Base-by-base conservation (phyloP, 2,888 invertebrate species). In the Agrotis puta region DNA sequence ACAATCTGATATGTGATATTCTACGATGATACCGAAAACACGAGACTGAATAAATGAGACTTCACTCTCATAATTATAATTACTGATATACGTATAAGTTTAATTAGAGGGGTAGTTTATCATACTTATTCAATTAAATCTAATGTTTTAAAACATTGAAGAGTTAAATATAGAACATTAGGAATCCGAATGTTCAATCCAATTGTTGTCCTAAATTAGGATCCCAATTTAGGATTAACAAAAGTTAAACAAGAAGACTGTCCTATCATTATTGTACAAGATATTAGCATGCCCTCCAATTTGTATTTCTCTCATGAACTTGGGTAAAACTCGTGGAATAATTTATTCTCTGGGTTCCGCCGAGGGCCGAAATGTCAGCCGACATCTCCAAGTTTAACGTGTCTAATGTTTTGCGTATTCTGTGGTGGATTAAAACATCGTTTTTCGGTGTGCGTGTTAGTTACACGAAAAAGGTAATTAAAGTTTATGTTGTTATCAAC, bases 271-370 rank as follows among this genome's bases (percentile, higher is more conserved):
- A 67, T 61, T 69, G 51, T 67, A 70, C 63, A 67, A 67, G 43
- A 70, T 57, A 77, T 81, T 74, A 75, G 65, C 72, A 72, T 72
- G 67, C 39, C 47, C 56, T 62, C 61, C 71, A 77, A 87, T 87
- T 82, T 81, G 82, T 87, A 88, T 87, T 88, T 85, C 77, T 70
- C 79, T 82, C 85, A 79, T 82, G 80, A 77, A 77, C 79, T 79
- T 58, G 75, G 73, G 74, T 77, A 70, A 84, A 85, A 88, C 83
- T 82, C 72, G 85, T 82, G 82, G 81, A 84, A 85, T 84, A 84
- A 88, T 88, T 85, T 85, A 84, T 85, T 76, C 57, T 33, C 67
- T 63, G 58, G 71, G 69, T 50, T 68, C 51, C 63, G 74, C 58
- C 51, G 58, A 79, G 79, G 69, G 71, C 68, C 51, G 50, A 70